Percentiles rank a stretch among this genome's conserved stretches.
These are phyloP conservation scores for Acronicta leporina DNA, from an alignment of 2,888 invertebrate genomes.

Conservation along the genomic window DNA sequence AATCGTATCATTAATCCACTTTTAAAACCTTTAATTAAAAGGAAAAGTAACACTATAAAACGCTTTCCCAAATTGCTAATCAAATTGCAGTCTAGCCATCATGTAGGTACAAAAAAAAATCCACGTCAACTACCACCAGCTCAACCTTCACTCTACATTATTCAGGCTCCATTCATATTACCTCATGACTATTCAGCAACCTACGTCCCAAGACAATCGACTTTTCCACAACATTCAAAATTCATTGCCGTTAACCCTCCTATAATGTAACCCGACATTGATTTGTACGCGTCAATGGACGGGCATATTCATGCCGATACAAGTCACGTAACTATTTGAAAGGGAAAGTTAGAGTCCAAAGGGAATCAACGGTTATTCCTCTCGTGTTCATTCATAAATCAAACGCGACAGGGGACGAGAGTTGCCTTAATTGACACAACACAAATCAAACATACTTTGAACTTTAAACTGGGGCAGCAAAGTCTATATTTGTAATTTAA, in stretches of 20 bases:
- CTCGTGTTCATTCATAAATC: constrained; percentile 70
- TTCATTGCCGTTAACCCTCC: constrained; percentile 55
- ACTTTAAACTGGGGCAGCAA: constrained; percentile 44
- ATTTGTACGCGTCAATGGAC: constrained; percentile 58
- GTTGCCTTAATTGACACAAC: constrained; percentile 52
- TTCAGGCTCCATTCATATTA: constrained; percentile 59
- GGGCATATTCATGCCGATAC: constrained; percentile 49
- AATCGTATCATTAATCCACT: not conserved
- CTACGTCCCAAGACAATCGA: constrained; percentile 54
- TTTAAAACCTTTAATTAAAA: constrained; percentile 26
- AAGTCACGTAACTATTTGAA: constrained; percentile 64
- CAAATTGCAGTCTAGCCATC: no score
- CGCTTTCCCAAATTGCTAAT: constrained; percentile 36
- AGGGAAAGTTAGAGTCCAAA: constrained; percentile 67
- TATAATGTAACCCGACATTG: constrained; percentile 51
- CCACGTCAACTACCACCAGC: constrained; percentile 28
- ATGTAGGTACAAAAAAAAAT: constrained; percentile 39
- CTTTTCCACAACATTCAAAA: constrained; percentile 52
- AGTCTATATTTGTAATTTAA: constrained; percentile 32
- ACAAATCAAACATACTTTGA: constrained; percentile 29
- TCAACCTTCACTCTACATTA: constrained; percentile 56
- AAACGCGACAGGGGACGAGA: constrained; percentile 54
- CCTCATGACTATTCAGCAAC: constrained; percentile 66
- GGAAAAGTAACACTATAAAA: constrained; percentile 37
- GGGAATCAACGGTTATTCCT: constrained; percentile 65